Base-by-base conservation (phyloP, 2,797 vertebrate species). In the Oreochromis grahami region DNA sequence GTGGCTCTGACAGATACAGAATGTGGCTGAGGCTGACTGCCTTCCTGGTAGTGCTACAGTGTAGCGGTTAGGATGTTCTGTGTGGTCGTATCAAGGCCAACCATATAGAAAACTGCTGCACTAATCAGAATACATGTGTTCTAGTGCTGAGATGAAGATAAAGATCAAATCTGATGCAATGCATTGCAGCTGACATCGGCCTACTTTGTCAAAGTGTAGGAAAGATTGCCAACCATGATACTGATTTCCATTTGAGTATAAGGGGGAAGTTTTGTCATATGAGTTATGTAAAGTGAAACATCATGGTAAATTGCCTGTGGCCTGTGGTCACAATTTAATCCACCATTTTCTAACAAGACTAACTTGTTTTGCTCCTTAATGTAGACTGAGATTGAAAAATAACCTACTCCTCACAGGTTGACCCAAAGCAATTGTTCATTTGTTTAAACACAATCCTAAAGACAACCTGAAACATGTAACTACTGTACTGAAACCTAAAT, bases 221-320 rank as follows among this genome's bases (percentile, higher is more conserved):
- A 72, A 4, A 93, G 88, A 91, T 93, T 19, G 53, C 63, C 77
- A 86, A 10, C 72, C 15, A 6, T 60, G 90, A 91, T 92, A 89
- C 17, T 26, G 45, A 88, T 92, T 90, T 85, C 53, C 65, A 68
- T 84, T 56, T 81, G 34, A 88, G 77, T 86, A 52, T 70, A 15
- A 84, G 26, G 84, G 80, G 84, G 52, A 86, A 87, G 55, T 83
- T 84, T 89, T 84, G 63, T 87, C 74, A 72, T 88, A 76, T 58
- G 55, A 89, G 82, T 82, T 83, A 78, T 83, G 88, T 87, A 91
- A 93, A 93, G 80, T 86, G n/a, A 89, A 87, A 82, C 80, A 79
- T 81, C 29, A 85, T 55, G 79, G 77, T 88, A 51, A 83, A 76
- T 77, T 83, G 34, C 79, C 80, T 91, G 83, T 78, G 81, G 89